phyloP scores from a whole-genome alignment of 2,797 vertebrate species.

The Sandelia bainsii region DNA sequence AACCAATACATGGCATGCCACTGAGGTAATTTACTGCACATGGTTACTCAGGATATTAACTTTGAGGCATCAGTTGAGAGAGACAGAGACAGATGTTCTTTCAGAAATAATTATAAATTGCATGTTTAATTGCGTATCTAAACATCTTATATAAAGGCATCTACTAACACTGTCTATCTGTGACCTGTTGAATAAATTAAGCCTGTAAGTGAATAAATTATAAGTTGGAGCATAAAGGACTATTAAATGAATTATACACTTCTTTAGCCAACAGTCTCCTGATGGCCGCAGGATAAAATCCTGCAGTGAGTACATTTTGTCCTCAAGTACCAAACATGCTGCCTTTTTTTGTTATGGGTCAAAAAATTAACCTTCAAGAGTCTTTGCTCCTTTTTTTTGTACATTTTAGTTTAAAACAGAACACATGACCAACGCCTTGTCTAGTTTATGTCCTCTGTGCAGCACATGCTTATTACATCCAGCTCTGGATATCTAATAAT shows the following conservation, averaged over 20 bases:
- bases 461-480: background rate
- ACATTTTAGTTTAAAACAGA: conserved; percentile 9
- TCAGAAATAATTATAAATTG: background rate
- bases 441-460: background rate
- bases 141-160: conserved; percentile 37
- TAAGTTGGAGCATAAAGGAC: conserved; percentile 62
- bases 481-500: background rate
- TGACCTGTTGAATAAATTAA: conserved; percentile 62
- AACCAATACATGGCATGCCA: conserved; percentile 21
- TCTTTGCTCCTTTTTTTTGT: background rate
- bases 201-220: conserved; percentile 67
- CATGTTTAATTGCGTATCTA: background rate
- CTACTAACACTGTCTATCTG: conserved; percentile 57
- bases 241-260: conserved; percentile 68
- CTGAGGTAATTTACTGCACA: conserved; percentile 51
- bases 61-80: conserved; percentile 23
- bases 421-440: conserved; percentile 5
- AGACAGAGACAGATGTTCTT: conserved; percentile 10
- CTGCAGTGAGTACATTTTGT: conserved; percentile 51
- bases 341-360: conserved; percentile 5
- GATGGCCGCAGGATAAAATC: conserved; percentile 55
- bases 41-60: conserved; percentile 47
- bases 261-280: conserved; percentile 65
- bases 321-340: conserved; percentile 41
- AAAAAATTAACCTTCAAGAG: conserved; percentile 25